Evolutionary conservation across 2,113 vertebrate genomes (phyloP).

Genomic region (Brachionichthys hirsutus): DNA sequence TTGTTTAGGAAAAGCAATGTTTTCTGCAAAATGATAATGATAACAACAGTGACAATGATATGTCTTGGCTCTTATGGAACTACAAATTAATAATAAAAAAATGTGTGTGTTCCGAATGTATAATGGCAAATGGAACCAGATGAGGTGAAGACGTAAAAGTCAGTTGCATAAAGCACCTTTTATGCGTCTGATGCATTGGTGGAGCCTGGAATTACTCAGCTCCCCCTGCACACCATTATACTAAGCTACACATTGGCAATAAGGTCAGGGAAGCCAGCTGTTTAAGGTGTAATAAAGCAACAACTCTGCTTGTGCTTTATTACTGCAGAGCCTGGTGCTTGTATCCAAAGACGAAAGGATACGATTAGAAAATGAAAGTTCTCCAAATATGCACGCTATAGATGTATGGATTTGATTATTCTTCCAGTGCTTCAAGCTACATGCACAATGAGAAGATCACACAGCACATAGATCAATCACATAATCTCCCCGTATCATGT

Average conservation of each 20-base stretch:
- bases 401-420: background rate
- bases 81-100: conserved; percentile 1
- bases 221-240: conserved; percentile 42
- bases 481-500: background rate
- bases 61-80: conserved; percentile 1
- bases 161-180: conserved; percentile 43
- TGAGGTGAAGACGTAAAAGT: conserved; percentile 27
- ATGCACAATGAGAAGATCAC: background rate
- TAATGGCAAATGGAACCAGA: conserved; percentile 46
- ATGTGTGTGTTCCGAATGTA: conserved; percentile 42
- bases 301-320: background rate
- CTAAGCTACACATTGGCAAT: conserved; percentile 23
- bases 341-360: background rate
- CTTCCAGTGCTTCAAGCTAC: background rate
- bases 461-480: conserved; percentile 16
- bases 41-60: background rate
- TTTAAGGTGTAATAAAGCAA: conserved; percentile 47
- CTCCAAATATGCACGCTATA: background rate
- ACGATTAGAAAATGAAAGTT: background rate
- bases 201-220: conserved; percentile 39
- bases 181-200: conserved; percentile 39
- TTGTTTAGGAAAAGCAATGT: too few species aligned
- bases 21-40: too few species aligned
- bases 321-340: background rate
- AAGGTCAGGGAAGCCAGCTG: conserved; percentile 40